Evolutionary conservation across 2,797 vertebrate genomes (phyloP), one percentile per base, ranked within the genome.

Genomic region (Melanotaenia parkinsoni): DNA sequence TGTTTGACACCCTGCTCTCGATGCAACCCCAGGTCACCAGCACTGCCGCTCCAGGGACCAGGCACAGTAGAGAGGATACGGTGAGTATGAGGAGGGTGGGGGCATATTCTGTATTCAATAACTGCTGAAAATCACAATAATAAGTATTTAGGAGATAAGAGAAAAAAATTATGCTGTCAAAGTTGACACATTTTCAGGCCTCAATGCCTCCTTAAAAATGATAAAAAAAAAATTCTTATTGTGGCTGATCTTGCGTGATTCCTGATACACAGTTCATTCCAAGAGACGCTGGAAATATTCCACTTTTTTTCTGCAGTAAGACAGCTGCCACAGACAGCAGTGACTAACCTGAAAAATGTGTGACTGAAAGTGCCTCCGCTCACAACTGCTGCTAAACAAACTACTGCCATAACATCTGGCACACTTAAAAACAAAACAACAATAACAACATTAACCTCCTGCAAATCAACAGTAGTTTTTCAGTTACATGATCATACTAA

Each of bases 1-100:
- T 97, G 62, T 96, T 97, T 59, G 95, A 96, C 74, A 96, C 95
- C 7, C 91, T 98, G 76, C 93, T 97, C n/a, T 96, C 96, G 33
- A 91, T 98, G 77, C 96, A 96, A 90, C 96, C 96, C 11, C 96
- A 95, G 76, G 91, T 95, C 79, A 93, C 93, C 58, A 93, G 94
- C 54, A 32, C 79, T 0, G 33, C 81, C 0, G 58, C 86, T 14
- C 43, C 58, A 0, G 92, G 92, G 4, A 82, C 83, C 4, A 76
- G 87, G 32, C 91, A 87, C 74, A 96, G 89, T 77, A 84, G 91
- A 3, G 96, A 97, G 70, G 95, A 96, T 28, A 96, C 95, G 94
- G 96, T 96, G 76, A 81, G 88, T n/a, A 4, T 24, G 11, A n/a
- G 18, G 43, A 4, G 43, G 32, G n/a, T 51, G 43, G 43, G 43